phyloP scores from a whole-genome alignment of 2,113 vertebrate genomes.

The Gymnarchus niloticus region DNA sequence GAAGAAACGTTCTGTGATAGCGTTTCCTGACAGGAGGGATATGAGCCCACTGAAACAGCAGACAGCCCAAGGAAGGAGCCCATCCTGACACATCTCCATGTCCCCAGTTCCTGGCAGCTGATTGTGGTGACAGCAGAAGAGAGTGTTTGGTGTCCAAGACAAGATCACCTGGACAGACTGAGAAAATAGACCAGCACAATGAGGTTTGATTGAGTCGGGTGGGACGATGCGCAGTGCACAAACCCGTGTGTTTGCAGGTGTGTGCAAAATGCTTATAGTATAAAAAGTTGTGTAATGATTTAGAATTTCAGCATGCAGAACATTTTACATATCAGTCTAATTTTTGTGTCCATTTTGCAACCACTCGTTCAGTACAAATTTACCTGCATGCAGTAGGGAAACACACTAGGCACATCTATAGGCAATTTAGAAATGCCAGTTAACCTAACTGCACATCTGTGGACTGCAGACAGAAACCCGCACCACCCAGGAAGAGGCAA shows the following conservation, averaged over 20 bases:
- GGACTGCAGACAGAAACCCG: not conserved
- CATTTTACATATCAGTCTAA: not conserved
- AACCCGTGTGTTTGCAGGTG: not conserved
- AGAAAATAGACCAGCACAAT: not conserved
- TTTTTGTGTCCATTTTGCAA: not conserved
- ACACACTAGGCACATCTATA: not conserved
- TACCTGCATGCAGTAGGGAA: not conserved
- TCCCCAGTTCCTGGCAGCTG: not conserved
- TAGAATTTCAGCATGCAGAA: not conserved
- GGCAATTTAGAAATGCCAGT: not conserved
- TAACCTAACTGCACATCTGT: not conserved
- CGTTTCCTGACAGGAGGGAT: not conserved
- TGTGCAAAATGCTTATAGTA: not conserved
- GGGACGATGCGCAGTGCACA: not conserved
- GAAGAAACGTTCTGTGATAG: not conserved
- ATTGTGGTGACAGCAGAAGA: conserved; percentile 4
- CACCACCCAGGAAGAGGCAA: not conserved
- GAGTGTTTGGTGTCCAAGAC: not conserved
- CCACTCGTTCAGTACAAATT: not conserved
- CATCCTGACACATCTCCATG: not conserved
- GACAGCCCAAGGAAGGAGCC: conserved; percentile 10
- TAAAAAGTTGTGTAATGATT: not conserved
- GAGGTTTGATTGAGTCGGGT: not conserved
- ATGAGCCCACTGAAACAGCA: not conserved
- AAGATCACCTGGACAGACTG: not conserved